Evolutionary conservation across 1,140 invertebrate genomes (phyloP).

Genomic region (Danaus plexippus): DNA sequence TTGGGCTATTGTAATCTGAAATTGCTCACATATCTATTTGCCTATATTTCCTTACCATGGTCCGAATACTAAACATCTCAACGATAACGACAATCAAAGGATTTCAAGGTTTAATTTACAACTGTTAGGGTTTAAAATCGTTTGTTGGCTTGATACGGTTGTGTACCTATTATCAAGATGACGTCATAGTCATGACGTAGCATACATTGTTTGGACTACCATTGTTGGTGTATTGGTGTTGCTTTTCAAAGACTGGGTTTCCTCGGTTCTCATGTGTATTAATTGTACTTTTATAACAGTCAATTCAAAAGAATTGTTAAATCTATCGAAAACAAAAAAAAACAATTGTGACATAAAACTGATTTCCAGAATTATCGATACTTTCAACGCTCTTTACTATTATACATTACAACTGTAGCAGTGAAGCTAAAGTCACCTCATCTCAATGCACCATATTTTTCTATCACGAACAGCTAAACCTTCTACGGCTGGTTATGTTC

Average conservation of each 20-base stretch:
- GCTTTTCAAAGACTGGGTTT: conserved; percentile 23
- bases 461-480: conserved; percentile 13
- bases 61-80: conserved; percentile 13
- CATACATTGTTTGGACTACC: conserved; percentile 26
- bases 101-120: not conserved
- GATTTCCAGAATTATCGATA: too few relatives aligned
- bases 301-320: too few relatives aligned
- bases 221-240: conserved; percentile 24
- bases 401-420: conserved; percentile 23
- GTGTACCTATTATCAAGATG: conserved; percentile 14
- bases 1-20: conserved; percentile 25
- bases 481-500: conserved; percentile 13
- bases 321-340: too few relatives aligned
- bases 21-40: conserved; percentile 28
- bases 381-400: conserved; percentile 7
- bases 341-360: too few relatives aligned
- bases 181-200: conserved; percentile 26
- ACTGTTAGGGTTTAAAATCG: not conserved
- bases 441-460: conserved; percentile 19
- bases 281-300: conserved; percentile 1
- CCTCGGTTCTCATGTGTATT: conserved; percentile 18
- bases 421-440: conserved; percentile 22
- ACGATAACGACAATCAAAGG: not conserved
- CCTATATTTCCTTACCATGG: conserved; percentile 25
- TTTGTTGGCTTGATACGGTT: not conserved